Evolutionary conservation across 2,888 invertebrate species (phyloP).

Genomic region (Melinaea menophilus): DNA sequence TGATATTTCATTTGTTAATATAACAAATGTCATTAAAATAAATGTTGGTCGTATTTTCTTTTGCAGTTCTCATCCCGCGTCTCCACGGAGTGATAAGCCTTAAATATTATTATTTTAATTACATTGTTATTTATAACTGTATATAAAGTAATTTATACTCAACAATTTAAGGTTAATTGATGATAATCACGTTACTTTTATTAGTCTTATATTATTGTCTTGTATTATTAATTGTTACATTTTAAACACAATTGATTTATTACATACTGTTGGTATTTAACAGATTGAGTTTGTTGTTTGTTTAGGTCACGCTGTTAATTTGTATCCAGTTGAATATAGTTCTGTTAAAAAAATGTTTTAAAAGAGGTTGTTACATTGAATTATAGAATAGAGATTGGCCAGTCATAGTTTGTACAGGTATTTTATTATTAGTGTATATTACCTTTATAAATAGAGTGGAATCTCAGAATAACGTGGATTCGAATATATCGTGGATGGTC

Average conservation of each 20-base stretch:
- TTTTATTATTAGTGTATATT: no score
- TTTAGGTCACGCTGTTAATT: neutral
- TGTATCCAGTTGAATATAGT: neutral
- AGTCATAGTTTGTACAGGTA: no score
- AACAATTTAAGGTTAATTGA: neutral
- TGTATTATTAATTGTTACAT: neutral
- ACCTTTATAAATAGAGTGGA: no score
- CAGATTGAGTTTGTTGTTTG: conserved; percentile 3
- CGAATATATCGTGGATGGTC: no score
- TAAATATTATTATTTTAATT: no score
- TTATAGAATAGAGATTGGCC: no score
- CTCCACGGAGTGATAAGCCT: neutral
- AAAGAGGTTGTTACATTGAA: no score
- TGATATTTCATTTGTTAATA: no score
- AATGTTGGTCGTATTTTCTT: neutral
- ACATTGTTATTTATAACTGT: neutral
- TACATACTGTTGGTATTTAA: neutral
- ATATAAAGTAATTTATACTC: neutral
- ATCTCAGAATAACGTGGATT: no score
- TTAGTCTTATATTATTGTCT: neutral
- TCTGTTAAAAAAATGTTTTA: neutral
- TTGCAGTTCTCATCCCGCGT: neutral
- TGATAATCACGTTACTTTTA: neutral
- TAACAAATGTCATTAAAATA: neutral
- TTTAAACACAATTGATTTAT: neutral